A percentile compares a stretch with the other conserved stretches of the same genome.
Conservation (phyloP, 1,140 invertebrate species). For the Goniozus legneri region DNA sequence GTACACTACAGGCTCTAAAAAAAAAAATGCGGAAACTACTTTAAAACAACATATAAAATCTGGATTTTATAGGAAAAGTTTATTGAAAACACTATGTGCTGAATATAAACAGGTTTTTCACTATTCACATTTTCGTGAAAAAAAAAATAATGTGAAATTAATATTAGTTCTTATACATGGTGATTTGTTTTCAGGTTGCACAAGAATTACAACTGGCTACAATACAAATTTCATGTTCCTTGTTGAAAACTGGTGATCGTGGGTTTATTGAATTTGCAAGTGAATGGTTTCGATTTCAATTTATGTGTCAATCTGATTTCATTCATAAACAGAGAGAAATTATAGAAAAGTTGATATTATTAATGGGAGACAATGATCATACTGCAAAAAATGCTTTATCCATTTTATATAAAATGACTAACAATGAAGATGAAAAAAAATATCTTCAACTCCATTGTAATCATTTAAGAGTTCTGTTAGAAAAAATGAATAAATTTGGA, state of each 20-base stretch:
- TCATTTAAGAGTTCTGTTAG: slow-evolving; percentile 55
- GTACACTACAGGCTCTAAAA: slow-evolving; percentile 24
- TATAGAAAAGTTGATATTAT: slow-evolving; percentile 36
- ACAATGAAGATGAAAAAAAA: slow-evolving; percentile 28
- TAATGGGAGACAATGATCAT: slow-evolving; percentile 44
- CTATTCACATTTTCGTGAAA: slow-evolving; percentile 7
- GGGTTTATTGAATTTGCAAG: slow-evolving; percentile 38
- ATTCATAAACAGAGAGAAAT: slow-evolving; percentile 43
- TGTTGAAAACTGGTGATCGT: slow-evolving; percentile 41
- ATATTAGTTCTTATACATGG: no score
- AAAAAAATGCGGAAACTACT: slow-evolving; percentile 33
- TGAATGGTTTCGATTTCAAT: slow-evolving; percentile 44
- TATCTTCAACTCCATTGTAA: slow-evolving; percentile 44
- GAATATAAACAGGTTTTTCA: slow-evolving; percentile 30
- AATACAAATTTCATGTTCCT: slow-evolving; percentile 32
- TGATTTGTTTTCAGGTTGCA: slow-evolving; percentile 27
- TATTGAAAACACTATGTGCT: slow-evolving; percentile 31
- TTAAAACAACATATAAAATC: slow-evolving; percentile 40
- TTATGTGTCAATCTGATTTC: slow-evolving; percentile 33
- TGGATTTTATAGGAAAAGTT: slow-evolving; percentile 39
- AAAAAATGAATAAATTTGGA: slow-evolving; percentile 57
- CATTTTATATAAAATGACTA: slow-evolving; percentile 40
- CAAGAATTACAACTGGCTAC: slow-evolving; percentile 35
- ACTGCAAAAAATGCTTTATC: slow-evolving; percentile 40
- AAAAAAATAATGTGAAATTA: background rate